Evolutionary conservation across 2,113 vertebrate genomes (phyloP).

Genomic region (Corythaixoides concolor): DNA sequence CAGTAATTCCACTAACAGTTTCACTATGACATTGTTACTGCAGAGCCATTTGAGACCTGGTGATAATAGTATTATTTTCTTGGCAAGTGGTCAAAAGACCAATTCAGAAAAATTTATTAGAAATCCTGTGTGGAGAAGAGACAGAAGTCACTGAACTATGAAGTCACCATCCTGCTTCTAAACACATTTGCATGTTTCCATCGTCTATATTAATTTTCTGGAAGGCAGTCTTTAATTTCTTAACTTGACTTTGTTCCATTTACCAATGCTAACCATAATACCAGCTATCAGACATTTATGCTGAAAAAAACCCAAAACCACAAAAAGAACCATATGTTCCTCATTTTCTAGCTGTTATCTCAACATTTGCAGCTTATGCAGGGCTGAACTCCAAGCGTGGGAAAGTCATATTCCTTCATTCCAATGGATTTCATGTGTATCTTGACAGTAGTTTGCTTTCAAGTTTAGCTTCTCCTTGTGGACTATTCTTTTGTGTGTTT

Average conservation of each 20-base stretch:
- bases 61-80: conserved; percentile 1
- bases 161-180: neutral
- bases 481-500: neutral
- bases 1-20: conserved; percentile 18
- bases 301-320: neutral
- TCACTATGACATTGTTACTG: neutral
- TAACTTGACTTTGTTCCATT: neutral
- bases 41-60: neutral
- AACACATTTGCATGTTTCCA: neutral
- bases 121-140: neutral
- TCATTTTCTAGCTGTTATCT: conserved; percentile 23
- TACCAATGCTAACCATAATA: neutral
- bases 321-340: neutral
- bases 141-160: neutral
- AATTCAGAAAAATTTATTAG: neutral
- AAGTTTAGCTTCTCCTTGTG: neutral
- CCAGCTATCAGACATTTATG: neutral
- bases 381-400: neutral
- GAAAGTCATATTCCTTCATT: neutral
- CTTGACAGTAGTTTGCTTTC: neutral
- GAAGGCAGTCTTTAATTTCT: neutral
- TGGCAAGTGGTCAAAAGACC: conserved; percentile 9
- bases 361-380: conserved; percentile 24
- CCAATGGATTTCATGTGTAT: neutral
- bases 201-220: neutral